Percentiles rank a stretch among this genome's conserved stretches.
Evolutionary conservation across 2,113 vertebrate genomes (phyloP).

Genomic region (Labrus mixtus): DNA sequence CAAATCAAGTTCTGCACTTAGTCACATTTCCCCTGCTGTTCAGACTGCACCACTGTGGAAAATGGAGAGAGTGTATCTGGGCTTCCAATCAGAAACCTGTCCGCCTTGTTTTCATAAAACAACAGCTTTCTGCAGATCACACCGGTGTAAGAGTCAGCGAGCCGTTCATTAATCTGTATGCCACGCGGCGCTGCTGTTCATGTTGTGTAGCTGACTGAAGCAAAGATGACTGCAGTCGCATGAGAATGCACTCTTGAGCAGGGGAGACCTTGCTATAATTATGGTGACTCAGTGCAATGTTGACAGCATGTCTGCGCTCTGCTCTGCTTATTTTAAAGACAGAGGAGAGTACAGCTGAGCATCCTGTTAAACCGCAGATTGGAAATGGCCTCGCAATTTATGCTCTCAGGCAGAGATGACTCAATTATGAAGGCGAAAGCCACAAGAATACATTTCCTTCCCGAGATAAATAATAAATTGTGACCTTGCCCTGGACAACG

Average conservation of each 20-base stretch:
- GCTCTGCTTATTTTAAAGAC: constrained; percentile 67
- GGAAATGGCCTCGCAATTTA: constrained; percentile 44
- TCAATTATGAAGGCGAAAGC: constrained; percentile 66
- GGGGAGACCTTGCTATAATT: constrained; percentile 53
- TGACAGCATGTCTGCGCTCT: constrained; percentile 54
- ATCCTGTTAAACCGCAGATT: constrained; percentile 45
- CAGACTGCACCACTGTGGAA: not conserved
- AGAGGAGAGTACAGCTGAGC: constrained; percentile 30
- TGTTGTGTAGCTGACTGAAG: constrained; percentile 44
- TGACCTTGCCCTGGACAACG: constrained; percentile 69
- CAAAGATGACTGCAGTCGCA: constrained; percentile 55
- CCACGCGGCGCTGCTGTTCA: constrained; percentile 1
- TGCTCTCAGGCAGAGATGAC: constrained; percentile 48
- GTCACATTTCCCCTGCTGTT: constrained; percentile 1
- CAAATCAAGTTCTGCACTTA: constrained; percentile 16
- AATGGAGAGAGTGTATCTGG: not conserved
- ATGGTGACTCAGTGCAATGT: constrained; percentile 55
- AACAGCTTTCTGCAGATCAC: constrained; percentile 11
- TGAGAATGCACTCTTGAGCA: constrained; percentile 54
- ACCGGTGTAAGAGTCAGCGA: constrained; percentile 31
- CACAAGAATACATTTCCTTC: constrained; percentile 56
- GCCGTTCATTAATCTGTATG: constrained; percentile 33
- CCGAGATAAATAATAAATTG: constrained; percentile 73
- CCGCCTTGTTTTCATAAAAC: constrained; percentile 50
- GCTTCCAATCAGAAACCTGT: constrained; percentile 24